Conservation (phyloP, 64 coral and sea anemone genomes). For the Actinia tenebrosa region DNA sequence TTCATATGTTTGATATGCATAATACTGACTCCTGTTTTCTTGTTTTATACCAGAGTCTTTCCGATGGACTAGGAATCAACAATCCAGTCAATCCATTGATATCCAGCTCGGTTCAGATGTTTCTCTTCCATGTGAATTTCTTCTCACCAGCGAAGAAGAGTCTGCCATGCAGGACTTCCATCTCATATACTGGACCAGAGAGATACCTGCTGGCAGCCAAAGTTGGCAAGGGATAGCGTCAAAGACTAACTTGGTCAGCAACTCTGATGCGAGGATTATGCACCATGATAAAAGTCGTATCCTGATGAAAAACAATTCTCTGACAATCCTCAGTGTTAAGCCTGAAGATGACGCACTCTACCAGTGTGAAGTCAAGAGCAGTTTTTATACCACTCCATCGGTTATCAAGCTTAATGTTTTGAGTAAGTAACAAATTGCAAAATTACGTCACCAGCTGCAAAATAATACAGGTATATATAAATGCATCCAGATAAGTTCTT, state of each 20-base stretch:
- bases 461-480: too few species aligned
- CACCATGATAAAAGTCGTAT: neutral
- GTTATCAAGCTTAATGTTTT: constrained; percentile 11
- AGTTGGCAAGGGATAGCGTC: neutral
- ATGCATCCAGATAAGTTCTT: too few species aligned
- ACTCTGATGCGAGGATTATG: neutral
- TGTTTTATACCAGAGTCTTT: neutral
- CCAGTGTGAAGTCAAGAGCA: constrained; percentile 12
- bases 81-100: neutral
- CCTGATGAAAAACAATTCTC: neutral
- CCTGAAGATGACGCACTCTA: neutral
- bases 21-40: neutral
- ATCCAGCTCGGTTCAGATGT: neutral
- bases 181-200: constrained; percentile 3
- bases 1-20: too few species aligned
- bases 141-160: neutral
- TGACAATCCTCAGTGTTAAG: neutral
- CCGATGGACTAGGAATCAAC: neutral
- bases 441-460: too few species aligned
- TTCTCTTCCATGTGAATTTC: constrained; percentile 6
- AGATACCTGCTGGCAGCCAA: neutral
- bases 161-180: neutral
- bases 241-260: neutral
- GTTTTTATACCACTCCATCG: constrained; percentile 11
- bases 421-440: neutral